Percentiles rank a stretch among this genome's conserved stretches.
These are phyloP conservation scores for Stenopsyche tienmushanensis DNA, from an alignment of 1,140 invertebrate species.

Conservation along the genomic window DNA sequence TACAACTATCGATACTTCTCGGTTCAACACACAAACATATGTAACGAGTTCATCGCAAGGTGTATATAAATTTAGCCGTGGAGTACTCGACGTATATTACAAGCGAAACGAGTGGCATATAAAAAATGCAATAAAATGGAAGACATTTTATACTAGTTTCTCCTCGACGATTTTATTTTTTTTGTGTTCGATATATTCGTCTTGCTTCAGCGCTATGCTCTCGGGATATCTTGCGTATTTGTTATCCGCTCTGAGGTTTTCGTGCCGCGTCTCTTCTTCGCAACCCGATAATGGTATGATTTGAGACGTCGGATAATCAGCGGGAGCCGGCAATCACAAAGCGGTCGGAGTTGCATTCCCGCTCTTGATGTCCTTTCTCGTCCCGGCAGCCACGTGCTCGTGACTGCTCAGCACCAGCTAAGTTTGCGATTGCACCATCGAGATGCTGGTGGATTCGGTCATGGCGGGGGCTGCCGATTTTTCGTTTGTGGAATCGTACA, in stretches of 20 bases:
- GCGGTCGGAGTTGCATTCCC: conserved; percentile 34
- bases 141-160: conserved; percentile 36
- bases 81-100: too few species aligned
- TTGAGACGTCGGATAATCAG: conserved; percentile 4
- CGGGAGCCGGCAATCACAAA: conserved; percentile 35
- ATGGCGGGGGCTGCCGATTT: conserved; percentile 64
- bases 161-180: conserved; percentile 35
- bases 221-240: background rate
- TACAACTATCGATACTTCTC: too few species aligned
- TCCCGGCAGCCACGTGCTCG: conserved; percentile 49
- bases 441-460: conserved; percentile 72
- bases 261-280: background rate
- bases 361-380: conserved; percentile 27
- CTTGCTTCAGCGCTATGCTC: background rate
- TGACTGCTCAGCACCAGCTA: conserved; percentile 70
- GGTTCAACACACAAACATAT: too few species aligned
- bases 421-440: conserved; percentile 72
- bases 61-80: too few species aligned
- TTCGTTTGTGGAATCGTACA: conserved; percentile 75
- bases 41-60: too few species aligned
- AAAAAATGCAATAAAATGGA: too few species aligned
- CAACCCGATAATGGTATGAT: conserved; percentile 4
- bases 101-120: too few species aligned
- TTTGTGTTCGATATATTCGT: conserved; percentile 18
- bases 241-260: conserved; percentile 7